Base-by-base conservation (phyloP, 2,888 invertebrate genomes). In the Agriotes lineatus region DNA sequence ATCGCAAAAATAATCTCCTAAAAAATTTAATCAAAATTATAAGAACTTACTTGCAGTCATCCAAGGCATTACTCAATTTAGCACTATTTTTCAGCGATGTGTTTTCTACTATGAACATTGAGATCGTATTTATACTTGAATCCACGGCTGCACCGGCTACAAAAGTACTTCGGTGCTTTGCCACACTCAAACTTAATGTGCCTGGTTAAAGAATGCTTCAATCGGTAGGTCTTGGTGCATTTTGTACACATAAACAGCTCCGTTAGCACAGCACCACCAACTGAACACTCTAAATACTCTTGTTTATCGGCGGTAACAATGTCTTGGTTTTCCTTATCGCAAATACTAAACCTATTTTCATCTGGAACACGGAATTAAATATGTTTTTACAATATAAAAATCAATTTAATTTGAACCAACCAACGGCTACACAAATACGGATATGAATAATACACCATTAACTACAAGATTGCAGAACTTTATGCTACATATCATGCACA, bases 181-280 rank as follows among this genome's bases (percentile, higher is more conserved):
- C 77, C 77, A 52, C 79, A 79, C 54, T 78, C 76, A 42, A 73
- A 76, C 52, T 69, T 70, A 44, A 72, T 35, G 63, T 79, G 79
- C 14, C 78, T 67, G 9, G 63, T 71, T 6, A 85, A 74, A 67
- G 83, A 85, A 58, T 82, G 87, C 78, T 89, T 89, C 45, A 89
- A 85, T 76, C 87, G 84, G 79, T 90, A 90, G 67, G 85, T 87
- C 80, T 88, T 87, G 73, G 86, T 85, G 74, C 90, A 90, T 52
- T 86, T 86, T 57, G 81, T 80, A 78, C 90, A 90, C 69, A 82
- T 79, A 69, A 80, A 85, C 19, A 82, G 76, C 48, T 81, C 79
- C 19, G 76, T 73, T 52, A 78, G 66, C 19, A 77, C 73, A 12
- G 75, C 45, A 25, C 66, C 52, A 44, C 71, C 75, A 7, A 16